Base-by-base conservation (phyloP, 2,888 invertebrate species). In the Aporophyla nigra region DNA sequence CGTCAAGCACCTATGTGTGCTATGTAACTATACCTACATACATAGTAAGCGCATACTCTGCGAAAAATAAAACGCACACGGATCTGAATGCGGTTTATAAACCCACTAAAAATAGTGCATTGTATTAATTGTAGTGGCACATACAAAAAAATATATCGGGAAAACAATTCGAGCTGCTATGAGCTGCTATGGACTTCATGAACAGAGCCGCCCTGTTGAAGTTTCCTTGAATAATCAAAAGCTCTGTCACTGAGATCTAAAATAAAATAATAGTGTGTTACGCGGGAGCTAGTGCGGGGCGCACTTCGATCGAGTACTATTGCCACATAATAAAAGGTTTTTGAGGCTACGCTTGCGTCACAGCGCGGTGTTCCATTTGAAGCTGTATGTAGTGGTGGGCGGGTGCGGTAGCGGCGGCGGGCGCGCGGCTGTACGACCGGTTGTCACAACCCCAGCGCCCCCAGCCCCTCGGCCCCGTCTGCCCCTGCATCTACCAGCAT, bases 291-390 rank as follows among this genome's bases (percentile, higher is more conserved):
- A 51, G 51, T 51, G 51, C 51, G 19, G 19, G 6, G 51, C 51
- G 51, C 51, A 19, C 14, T 56, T 56, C 24, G 56, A 56, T 24
- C 56, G 56, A 56, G 56, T 24, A 56, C 56, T 24, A 24, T 56
- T 24, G 24, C 24, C 19, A 71, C 78, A 76, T 76, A 92, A 93
- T 94, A 93, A 93, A 94, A 93, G 92, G 93, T 92, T 93, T 93
- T 92, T 91, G 93, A 93, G 91, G 92, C 88, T 86, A 59, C 74
- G 61, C 66, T 73, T 62, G 84, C 87, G 72, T 75, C 76, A 73
- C 67, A 46, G 27, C 74, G 71, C 49, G 71, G 69, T 40, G 63
- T 67, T 72, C 70, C 63, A 71, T 78, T 86, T 82, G 78, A 73
- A 83, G 80, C 85, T 83, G 71, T 90, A 87, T 84, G 67, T 70